Conservation (phyloP, 2,113 vertebrate genomes). For the Actenoides hombroni region DNA sequence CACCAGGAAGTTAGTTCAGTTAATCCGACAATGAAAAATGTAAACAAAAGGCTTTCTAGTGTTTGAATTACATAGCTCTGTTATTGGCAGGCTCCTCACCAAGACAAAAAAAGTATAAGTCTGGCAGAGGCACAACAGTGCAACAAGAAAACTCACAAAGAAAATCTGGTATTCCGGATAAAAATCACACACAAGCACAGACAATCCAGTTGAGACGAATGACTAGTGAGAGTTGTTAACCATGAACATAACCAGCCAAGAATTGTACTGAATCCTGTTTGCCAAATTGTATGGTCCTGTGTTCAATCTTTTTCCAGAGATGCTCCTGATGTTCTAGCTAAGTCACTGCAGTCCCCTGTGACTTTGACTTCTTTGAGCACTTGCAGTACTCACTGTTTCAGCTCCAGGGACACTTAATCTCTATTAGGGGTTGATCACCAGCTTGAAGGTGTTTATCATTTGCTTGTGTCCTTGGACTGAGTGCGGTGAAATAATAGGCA, state of each 20-base stretch:
- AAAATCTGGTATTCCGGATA: neutral
- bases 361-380: neutral
- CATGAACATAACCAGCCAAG: neutral
- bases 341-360: neutral
- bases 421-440: neutral
- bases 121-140: neutral
- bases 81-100: neutral
- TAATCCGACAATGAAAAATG: neutral
- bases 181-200: neutral
- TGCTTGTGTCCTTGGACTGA: neutral
- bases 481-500: neutral
- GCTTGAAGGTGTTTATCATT: neutral
- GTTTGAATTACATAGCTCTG: neutral
- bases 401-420: neutral
- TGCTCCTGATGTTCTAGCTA: neutral
- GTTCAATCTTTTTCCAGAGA: neutral
- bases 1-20: neutral
- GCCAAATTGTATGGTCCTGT: rapidly evolving
- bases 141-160: neutral
- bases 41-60: neutral
- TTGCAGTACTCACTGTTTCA: neutral
- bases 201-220: neutral
- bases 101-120: neutral
- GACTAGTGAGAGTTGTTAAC: neutral
- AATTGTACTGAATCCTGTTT: neutral